phyloP scores from a whole-genome alignment of 2,113 vertebrate species.

The Entosphenus tridentatus region DNA sequence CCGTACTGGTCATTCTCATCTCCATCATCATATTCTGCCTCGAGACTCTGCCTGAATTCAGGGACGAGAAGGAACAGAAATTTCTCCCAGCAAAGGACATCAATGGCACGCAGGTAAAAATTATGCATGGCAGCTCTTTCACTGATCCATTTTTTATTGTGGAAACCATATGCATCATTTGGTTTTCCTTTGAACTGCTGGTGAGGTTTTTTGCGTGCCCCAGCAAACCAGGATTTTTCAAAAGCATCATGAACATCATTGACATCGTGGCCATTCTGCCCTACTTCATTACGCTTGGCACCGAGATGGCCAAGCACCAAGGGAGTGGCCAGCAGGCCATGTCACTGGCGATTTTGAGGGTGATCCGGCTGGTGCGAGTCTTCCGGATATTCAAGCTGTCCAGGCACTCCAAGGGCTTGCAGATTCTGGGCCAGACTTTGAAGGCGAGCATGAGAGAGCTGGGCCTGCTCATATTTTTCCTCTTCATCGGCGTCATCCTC shows the following conservation, averaged over 20 bases:
- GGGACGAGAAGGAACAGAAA: slow-evolving; percentile 24
- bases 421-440: slow-evolving; percentile 4
- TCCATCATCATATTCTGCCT: slow-evolving; percentile 82
- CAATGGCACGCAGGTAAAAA: slow-evolving; percentile 11
- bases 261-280: slow-evolving; percentile 71
- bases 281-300: slow-evolving; percentile 58
- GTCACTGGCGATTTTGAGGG: slow-evolving; percentile 52
- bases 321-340: slow-evolving; percentile 34
- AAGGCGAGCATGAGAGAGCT: slow-evolving; percentile 3
- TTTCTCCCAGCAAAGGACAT: slow-evolving; percentile 24
- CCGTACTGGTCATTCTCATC: slow-evolving; percentile 65
- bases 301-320: slow-evolving; percentile 44
- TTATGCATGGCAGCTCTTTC: slow-evolving; percentile 20
- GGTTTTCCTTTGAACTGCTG: slow-evolving; percentile 63
- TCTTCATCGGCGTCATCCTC: slow-evolving; percentile 3
- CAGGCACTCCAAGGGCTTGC: slow-evolving; percentile 5
- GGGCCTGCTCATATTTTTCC: slow-evolving; percentile 5
- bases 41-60: slow-evolving; percentile 68
- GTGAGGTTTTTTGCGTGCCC: slow-evolving; percentile 41
- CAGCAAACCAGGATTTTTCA: slow-evolving; percentile 52
- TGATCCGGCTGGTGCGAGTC: slow-evolving; percentile 54
- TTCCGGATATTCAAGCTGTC: slow-evolving; percentile 11
- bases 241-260: slow-evolving; percentile 74
- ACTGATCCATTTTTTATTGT: slow-evolving; percentile 63
- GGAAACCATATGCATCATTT: slow-evolving; percentile 63